These are phyloP conservation scores for Platorchestia sp. DNA, from an alignment of 1,140 invertebrate genomes.

Conservation along the genomic window DNA sequence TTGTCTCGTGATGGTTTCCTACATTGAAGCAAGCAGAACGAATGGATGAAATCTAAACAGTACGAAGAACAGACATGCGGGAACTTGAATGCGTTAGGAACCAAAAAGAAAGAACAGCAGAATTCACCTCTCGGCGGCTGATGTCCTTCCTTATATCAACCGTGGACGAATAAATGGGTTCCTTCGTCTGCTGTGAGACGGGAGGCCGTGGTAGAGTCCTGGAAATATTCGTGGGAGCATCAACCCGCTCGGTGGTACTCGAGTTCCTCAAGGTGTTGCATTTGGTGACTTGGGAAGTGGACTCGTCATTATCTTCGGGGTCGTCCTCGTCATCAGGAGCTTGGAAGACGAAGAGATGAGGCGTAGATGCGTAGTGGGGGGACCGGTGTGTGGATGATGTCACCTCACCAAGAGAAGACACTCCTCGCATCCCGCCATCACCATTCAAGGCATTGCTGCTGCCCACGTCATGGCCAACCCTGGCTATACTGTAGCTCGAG, in stretches of 20 bases:
- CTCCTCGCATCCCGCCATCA: slow-evolving; percentile 55
- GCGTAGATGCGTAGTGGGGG: slow-evolving; percentile 67
- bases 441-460: slow-evolving; percentile 39
- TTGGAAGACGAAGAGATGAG: slow-evolving; percentile 69
- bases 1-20: not conserved
- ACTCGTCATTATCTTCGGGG: slow-evolving; percentile 54
- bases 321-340: slow-evolving; percentile 68
- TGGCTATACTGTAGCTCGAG: slow-evolving; percentile 48
- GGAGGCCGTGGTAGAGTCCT: slow-evolving; percentile 43
- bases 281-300: slow-evolving; percentile 51
- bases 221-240: not conserved
- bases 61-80: not conserved
- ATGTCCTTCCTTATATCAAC: slow-evolving; percentile 69
- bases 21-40: not conserved
- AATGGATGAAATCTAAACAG: not conserved
- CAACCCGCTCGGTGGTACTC: not conserved
- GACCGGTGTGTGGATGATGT: slow-evolving; percentile 56
- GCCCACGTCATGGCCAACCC: slow-evolving; percentile 47
- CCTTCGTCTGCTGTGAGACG: slow-evolving; percentile 59
- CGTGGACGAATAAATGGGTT: slow-evolving; percentile 68
- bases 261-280: slow-evolving; percentile 44
- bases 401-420: slow-evolving; percentile 56
- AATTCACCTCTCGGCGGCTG: slow-evolving; percentile 64
- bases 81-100: not conserved
- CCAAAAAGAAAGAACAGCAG: not conserved